Percentiles rank a stretch among this genome's conserved stretches.
phyloP scores from a whole-genome alignment of 2,797 vertebrate genomes.

The Salarias fasciatus region DNA sequence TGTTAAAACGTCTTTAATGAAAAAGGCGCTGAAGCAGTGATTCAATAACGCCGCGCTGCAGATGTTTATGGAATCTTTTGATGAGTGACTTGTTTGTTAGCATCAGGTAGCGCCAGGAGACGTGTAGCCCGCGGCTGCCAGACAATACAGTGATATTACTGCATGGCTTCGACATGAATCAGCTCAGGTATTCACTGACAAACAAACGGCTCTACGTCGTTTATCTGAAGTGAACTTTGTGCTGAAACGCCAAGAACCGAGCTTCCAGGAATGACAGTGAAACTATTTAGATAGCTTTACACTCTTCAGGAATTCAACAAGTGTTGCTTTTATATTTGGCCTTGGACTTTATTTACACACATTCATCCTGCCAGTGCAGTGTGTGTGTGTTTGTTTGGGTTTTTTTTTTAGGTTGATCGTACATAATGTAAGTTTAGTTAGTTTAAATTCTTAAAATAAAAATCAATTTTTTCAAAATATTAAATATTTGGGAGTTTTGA shows the following conservation, averaged over 20 bases:
- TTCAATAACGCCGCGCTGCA: background rate
- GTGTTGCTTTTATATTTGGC: background rate
- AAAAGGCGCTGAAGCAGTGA: constrained; percentile 16
- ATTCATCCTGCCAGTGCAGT: background rate
- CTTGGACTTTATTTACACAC: constrained; percentile 20
- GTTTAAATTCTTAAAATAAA: too few species aligned
- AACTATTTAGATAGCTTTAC: constrained; percentile 3
- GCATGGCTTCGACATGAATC: too few species aligned
- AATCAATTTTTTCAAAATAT: too few species aligned
- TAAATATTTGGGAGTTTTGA: too few species aligned
- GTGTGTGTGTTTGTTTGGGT: too few species aligned
- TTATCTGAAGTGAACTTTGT: too few species aligned
- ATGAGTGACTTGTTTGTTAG: background rate
- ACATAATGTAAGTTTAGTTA: background rate
- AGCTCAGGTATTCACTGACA: too few species aligned
- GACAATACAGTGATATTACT: background rate
- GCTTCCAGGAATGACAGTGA: background rate
- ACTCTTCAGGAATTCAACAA: background rate
- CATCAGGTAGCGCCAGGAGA: background rate
- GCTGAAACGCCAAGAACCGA: background rate
- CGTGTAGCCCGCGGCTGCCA: background rate
- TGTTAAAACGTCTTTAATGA: constrained; percentile 5
- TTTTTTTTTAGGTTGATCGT: background rate
- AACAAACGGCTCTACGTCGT: too few species aligned
- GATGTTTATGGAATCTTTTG: constrained; percentile 10